Percentiles rank a stretch among this genome's conserved stretches.
Evolutionary conservation across 2,113 vertebrate species (phyloP).

Genomic region (Acanthochromis polyacanthus): DNA sequence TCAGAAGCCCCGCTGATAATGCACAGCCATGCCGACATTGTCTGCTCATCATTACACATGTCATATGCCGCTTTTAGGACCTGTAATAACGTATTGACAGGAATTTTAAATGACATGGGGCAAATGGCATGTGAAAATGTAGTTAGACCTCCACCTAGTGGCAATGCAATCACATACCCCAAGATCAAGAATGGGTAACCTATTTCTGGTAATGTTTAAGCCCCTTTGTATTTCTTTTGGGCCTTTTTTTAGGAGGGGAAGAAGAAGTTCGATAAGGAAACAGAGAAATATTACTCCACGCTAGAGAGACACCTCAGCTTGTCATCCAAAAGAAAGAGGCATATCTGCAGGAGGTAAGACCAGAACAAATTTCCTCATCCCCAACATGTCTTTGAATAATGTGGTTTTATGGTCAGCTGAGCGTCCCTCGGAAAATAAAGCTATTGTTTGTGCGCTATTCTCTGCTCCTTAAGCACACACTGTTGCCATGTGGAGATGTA

Average conservation of each 20-base stretch:
- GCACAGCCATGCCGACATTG: constrained; percentile 20
- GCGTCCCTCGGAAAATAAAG: constrained; percentile 26
- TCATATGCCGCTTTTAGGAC: constrained; percentile 63
- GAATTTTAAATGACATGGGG: constrained; percentile 40
- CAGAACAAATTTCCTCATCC: constrained; percentile 39
- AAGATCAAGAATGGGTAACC: constrained; percentile 8
- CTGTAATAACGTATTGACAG: constrained; percentile 51
- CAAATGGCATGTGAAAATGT: constrained; percentile 37
- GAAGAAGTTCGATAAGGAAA: constrained; percentile 98
- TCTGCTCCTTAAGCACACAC: constrained; percentile 14
- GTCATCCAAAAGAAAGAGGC: constrained; percentile 96
- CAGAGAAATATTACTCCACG: constrained; percentile 95
- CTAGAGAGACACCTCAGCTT: constrained; percentile 95
- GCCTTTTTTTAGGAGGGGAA: constrained; percentile 89
- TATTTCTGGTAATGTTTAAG: constrained; percentile 13
- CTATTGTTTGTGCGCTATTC: constrained; percentile 1
- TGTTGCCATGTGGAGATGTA: constrained; percentile 22
- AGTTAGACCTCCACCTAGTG: constrained; percentile 79
- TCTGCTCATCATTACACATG: constrained; percentile 47
- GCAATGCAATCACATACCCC: background rate
- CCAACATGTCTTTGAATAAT: constrained; percentile 54
- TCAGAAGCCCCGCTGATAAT: constrained; percentile 36
- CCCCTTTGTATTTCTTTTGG: constrained; percentile 59
- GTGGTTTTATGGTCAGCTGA: constrained; percentile 36
- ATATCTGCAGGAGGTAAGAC: constrained; percentile 93